These are phyloP conservation scores for Ciona savignyi DNA, from an alignment of 23 tunicate genomes.

Conservation along the genomic window DNA sequence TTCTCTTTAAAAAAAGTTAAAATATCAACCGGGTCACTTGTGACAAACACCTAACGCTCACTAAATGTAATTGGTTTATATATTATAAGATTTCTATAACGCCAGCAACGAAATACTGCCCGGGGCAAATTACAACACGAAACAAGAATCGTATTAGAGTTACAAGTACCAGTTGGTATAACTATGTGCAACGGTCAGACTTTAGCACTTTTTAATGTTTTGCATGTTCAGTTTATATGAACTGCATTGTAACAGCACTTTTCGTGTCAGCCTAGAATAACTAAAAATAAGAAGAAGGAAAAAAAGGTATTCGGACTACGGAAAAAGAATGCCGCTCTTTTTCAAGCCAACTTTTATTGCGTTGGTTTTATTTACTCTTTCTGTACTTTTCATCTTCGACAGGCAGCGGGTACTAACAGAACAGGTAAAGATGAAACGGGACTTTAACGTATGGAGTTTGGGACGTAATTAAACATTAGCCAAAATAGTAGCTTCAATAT, in stretches of 20 bases:
- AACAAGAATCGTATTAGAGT: neutral
- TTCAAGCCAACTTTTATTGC: neutral
- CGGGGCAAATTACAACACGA: neutral
- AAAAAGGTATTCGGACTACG: too few species aligned
- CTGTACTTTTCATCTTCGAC: neutral
- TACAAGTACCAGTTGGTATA: too few species aligned
- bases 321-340: neutral
- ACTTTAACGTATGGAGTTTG: too few species aligned
- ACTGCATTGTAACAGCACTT: too few species aligned
- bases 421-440: too few species aligned
- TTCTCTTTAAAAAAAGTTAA: neutral
- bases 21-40: neutral
- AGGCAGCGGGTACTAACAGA: neutral
- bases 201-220: too few species aligned
- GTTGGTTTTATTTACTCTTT: neutral
- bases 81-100: neutral
- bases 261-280: too few species aligned
- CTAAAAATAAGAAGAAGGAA: too few species aligned
- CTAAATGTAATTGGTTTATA: neutral
- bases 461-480: too few species aligned
- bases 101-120: neutral
- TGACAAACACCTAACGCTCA: neutral
- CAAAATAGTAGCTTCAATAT: too few species aligned
- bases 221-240: too few species aligned
- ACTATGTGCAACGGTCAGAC: too few species aligned